These are phyloP conservation scores for Argyra leucocephala DNA, from an alignment of 2,888 invertebrate species.

Conservation along the genomic window DNA sequence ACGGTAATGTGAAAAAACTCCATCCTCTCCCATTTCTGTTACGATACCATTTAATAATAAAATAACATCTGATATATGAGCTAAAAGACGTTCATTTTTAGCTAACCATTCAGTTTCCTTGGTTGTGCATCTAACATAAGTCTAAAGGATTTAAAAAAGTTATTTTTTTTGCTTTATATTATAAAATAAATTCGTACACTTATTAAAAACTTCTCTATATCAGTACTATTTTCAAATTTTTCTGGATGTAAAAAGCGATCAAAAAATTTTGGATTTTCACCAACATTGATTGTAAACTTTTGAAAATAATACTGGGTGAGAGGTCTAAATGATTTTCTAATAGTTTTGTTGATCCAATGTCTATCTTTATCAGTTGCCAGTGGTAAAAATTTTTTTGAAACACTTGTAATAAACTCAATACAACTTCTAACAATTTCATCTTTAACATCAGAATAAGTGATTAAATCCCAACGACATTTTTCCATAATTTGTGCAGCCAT, in stretches of 20 bases:
- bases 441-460: slow-evolving; percentile 30
- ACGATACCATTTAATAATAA: slow-evolving; percentile 30
- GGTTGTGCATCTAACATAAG: slow-evolving; percentile 33
- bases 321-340: slow-evolving; percentile 28
- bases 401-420: slow-evolving; percentile 30
- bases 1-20: slow-evolving; percentile 30
- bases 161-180: not conserved
- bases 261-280: slow-evolving; percentile 29
- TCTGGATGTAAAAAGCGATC: slow-evolving; percentile 32
- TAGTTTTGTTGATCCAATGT: slow-evolving; percentile 33
- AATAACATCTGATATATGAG: slow-evolving; percentile 32
- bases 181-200: slow-evolving; percentile 26
- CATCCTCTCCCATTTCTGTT: slow-evolving; percentile 28
- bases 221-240: slow-evolving; percentile 27
- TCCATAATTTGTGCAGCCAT: slow-evolving; percentile 35
- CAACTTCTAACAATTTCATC: slow-evolving; percentile 31
- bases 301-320: slow-evolving; percentile 36
- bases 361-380: slow-evolving; percentile 32
- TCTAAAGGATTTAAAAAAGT: slow-evolving; percentile 22
- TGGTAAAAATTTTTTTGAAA: slow-evolving; percentile 31
- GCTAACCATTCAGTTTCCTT: slow-evolving; percentile 36
- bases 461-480: slow-evolving; percentile 34
- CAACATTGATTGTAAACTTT: slow-evolving; percentile 28
- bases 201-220: slow-evolving; percentile 32
- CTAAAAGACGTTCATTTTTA: slow-evolving; percentile 29